Conservation (phyloP, 2,797 vertebrate species). For the Pelobates cultripes region DNA sequence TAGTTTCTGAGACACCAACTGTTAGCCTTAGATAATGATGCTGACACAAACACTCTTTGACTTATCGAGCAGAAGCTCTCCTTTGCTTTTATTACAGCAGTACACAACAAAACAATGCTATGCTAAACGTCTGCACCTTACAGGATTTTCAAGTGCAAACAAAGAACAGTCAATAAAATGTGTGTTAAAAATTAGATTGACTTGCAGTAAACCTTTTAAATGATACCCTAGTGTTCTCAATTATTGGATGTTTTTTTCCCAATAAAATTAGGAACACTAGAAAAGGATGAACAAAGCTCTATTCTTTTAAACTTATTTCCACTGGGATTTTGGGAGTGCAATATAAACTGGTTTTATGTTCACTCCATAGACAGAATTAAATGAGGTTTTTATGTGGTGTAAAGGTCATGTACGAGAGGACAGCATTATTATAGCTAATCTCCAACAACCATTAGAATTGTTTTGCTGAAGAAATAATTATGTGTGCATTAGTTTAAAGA, state of each 20-base stretch:
- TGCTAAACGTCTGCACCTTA: slow-evolving; percentile 56
- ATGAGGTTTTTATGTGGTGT: slow-evolving; percentile 41
- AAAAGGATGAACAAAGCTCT: slow-evolving; percentile 43
- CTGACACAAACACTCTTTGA: slow-evolving; percentile 62
- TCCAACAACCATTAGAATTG: slow-evolving; percentile 15
- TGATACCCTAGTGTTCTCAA: slow-evolving; percentile 32
- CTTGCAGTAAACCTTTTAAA: slow-evolving; percentile 50
- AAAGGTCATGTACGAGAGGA: slow-evolving; percentile 35
- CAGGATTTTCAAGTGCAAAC: slow-evolving; percentile 58
- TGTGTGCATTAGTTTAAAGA: slow-evolving; percentile 27
- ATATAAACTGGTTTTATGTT: slow-evolving; percentile 50
- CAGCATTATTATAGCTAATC: slow-evolving; percentile 29
- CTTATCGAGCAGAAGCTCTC: slow-evolving; percentile 59
- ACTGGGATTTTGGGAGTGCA: slow-evolving; percentile 40
- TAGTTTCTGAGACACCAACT: slow-evolving; percentile 61
- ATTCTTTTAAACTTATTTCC: slow-evolving; percentile 46
- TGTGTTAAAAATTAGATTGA: slow-evolving; percentile 47
- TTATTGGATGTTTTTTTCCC: slow-evolving; percentile 42
- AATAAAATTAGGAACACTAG: slow-evolving; percentile 42
- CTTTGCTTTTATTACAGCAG: slow-evolving; percentile 58
- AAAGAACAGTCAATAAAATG: slow-evolving; percentile 48
- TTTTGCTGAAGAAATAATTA: slow-evolving; percentile 8
- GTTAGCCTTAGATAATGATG: slow-evolving; percentile 66
- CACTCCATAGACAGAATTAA: slow-evolving; percentile 45
- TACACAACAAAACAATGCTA: slow-evolving; percentile 57